These are phyloP conservation scores for Acromyrmex echinatior DNA, from an alignment of 1,140 invertebrate species.

Conservation along the genomic window DNA sequence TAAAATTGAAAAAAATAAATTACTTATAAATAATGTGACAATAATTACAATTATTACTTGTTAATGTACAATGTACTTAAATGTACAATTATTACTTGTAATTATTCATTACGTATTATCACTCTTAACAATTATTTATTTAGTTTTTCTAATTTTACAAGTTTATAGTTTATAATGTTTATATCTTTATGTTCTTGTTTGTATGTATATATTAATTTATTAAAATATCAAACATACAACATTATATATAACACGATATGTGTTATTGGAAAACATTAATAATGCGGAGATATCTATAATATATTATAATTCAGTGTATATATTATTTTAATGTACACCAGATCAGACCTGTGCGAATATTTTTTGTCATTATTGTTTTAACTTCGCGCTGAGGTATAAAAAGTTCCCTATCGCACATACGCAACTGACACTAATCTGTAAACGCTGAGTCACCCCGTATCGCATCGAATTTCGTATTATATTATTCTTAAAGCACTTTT, in stretches of 20 bases:
- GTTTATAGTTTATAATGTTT: too few species aligned
- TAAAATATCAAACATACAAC: neutral
- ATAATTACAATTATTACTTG: too few species aligned
- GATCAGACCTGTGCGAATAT: neutral
- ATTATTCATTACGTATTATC: neutral
- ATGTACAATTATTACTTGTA: neutral
- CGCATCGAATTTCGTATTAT: constrained; percentile 37
- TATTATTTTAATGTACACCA: neutral
- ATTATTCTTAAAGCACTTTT: constrained; percentile 57
- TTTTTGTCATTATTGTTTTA: neutral
- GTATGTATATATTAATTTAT: neutral
- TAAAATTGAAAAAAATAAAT: too few species aligned
- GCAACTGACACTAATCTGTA: constrained; percentile 55
- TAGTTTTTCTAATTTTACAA: neutral
- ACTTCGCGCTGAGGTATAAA: neutral
- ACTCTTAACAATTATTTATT: neutral
- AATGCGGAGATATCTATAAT: neutral
- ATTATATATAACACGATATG: neutral
- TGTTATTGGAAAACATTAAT: neutral
- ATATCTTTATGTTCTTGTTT: too few species aligned
- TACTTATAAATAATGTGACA: too few species aligned
- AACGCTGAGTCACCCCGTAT: constrained; percentile 58
- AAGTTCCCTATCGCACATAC: neutral
- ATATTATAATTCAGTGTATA: neutral
- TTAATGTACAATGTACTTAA: too few species aligned